phyloP scores from a whole-genome alignment of 2,888 invertebrate species.

The Drosophila testacea region DNA sequence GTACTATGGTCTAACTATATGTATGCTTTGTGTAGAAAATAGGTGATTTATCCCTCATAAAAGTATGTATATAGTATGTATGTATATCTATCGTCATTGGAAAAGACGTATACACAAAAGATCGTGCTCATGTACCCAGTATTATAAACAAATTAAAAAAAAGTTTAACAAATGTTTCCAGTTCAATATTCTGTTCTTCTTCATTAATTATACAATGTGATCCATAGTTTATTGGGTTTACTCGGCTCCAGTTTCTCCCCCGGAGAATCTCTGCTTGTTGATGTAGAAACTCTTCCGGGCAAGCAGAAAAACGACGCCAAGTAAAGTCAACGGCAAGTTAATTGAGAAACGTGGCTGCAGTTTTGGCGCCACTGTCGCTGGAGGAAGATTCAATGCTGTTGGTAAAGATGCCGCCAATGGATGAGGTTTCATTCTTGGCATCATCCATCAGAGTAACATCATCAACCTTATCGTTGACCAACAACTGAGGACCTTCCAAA shows the following conservation, averaged over 20 bases:
- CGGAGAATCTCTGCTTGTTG: conserved; percentile 79
- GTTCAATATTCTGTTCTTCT: background rate
- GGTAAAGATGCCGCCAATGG: conserved; percentile 80
- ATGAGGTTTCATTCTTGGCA: conserved; percentile 82
- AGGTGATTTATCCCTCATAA: conserved; percentile 20
- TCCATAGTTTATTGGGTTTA: conserved; percentile 37
- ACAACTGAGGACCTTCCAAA: conserved; percentile 59
- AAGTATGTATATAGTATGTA: conserved; percentile 10
- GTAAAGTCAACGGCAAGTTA: conserved; percentile 67
- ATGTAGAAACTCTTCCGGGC: conserved; percentile 78
- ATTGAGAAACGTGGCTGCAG: conserved; percentile 73
- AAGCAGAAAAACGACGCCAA: conserved; percentile 49
- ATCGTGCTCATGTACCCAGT: background rate
- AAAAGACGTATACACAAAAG: conserved; percentile 30
- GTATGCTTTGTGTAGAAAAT: conserved; percentile 2
- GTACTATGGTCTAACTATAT: background rate
- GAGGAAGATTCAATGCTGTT: conserved; percentile 81
- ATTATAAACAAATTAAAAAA: conserved; percentile 53
- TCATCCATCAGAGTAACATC: conserved; percentile 83
- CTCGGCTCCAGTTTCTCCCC: conserved; percentile 63
- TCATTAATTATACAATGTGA: conserved; percentile 43
- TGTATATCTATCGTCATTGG: background rate
- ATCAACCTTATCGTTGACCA: conserved; percentile 77
- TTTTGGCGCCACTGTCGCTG: conserved; percentile 72
- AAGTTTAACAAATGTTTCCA: conserved; percentile 16